Evolutionary conservation across 2,797 vertebrate species (phyloP), one percentile per base, ranked within the genome.

Genomic region (Onychomys leucogaster): DNA sequence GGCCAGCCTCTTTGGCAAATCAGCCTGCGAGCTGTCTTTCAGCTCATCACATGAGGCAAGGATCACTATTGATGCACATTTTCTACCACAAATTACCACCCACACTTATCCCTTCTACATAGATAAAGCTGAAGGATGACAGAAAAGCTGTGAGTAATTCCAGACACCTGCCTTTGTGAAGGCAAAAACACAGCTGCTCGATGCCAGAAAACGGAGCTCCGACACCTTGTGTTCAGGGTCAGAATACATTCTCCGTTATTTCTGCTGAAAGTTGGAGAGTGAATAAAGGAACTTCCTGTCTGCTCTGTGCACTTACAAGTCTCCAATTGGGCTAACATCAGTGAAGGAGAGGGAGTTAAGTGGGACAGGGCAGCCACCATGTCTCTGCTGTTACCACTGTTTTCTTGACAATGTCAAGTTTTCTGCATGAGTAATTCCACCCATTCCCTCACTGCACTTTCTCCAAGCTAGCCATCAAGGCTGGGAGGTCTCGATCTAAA

Each of bases 61-160:
- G 81, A 96, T 93, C 88, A 94, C 83, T 94, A 84, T 0, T 84
- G 87, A 94, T 87, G 81, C 80, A 95, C 78, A 95, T 88, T 95
- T 94, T 91, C 91, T 95, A 90, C 46, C 77, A 71, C 84, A 94
- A 96, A 90, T 95, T 90, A 85, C 96, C 96, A 96, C 95, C 97
- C 95, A 97, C 94, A 90, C 61, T 57, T 63, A 95, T 43, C 63
- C 57, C 90, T 96, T 97, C 76, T 83, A 94, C 92, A 94, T 2
- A 83, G 89, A 82, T 92, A 90, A 94, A 94, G 84, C 67, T 96
- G n/a, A 85, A 93, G 63, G 59, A 78, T 95, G 94, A 94, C 81
- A 88, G 94, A 96, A 94, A 92, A 73, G 65, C 92, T 96, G 57
- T 96, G 80, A 95, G 84, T 86, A 95, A 96, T 97, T 84, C 94